Percentiles rank a stretch among this genome's conserved stretches.
phyloP scores from a whole-genome alignment of 1,140 invertebrate genomes.

The Eumaeus atala region DNA sequence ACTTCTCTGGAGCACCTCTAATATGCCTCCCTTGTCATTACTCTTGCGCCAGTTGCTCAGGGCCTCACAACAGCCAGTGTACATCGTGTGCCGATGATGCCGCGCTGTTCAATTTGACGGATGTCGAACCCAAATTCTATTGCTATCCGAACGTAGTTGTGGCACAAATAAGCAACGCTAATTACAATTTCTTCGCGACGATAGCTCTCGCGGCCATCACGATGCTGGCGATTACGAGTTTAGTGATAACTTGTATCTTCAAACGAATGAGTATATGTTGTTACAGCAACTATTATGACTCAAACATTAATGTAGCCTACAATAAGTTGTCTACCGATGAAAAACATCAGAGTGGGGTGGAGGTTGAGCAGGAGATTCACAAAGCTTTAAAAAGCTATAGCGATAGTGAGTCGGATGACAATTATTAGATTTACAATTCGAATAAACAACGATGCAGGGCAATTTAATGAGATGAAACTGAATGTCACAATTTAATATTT shows the following conservation, averaged over 20 bases:
- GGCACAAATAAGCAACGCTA: conserved; percentile 44
- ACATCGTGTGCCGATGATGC: conserved; percentile 57
- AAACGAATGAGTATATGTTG: conserved; percentile 34
- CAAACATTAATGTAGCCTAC: conserved; percentile 53
- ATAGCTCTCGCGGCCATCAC: conserved; percentile 39
- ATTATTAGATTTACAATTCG: conserved; percentile 53
- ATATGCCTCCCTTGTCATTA: conserved; percentile 62
- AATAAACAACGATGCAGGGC: conserved; percentile 31
- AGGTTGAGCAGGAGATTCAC: conserved; percentile 62
- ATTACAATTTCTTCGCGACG: conserved; percentile 47
- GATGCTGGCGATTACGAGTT: conserved; percentile 35
- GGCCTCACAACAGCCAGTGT: conserved; percentile 55
- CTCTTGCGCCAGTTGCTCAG: conserved; percentile 54
- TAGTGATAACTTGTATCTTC: conserved; percentile 37
- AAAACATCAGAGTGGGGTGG: conserved; percentile 55
- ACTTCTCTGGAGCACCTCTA: conserved; percentile 36
- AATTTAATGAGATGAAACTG: conserved; percentile 42
- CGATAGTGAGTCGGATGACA: conserved; percentile 59
- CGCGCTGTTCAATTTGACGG: conserved; percentile 46
- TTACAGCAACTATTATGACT: conserved; percentile 41
- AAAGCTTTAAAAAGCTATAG: conserved; percentile 52
- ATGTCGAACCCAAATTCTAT: conserved; percentile 44
- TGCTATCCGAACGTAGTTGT: conserved; percentile 56
- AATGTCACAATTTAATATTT: conserved; percentile 52
- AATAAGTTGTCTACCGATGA: conserved; percentile 58